phyloP scores from a whole-genome alignment of 2,888 invertebrate species.

The Meta bourneti region DNA sequence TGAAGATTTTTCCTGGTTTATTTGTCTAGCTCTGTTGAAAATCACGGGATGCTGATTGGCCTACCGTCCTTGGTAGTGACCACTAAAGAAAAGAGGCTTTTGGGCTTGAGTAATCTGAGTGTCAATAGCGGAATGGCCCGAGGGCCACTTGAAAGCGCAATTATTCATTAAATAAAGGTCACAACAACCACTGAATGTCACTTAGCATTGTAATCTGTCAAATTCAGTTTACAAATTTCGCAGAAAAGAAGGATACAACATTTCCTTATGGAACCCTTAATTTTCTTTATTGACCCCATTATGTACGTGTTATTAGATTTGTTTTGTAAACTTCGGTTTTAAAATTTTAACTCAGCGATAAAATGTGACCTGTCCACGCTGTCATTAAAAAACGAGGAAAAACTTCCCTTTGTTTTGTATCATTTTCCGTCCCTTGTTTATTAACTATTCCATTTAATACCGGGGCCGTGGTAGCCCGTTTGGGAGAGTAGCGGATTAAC shows the following conservation, averaged over 20 bases:
- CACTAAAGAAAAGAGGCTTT: constrained; percentile 45
- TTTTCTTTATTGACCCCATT: background rate
- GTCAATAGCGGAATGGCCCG: constrained; percentile 45
- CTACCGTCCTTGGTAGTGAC: constrained; percentile 55
- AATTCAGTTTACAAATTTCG: background rate
- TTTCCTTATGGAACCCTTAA: background rate
- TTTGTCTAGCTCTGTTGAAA: constrained; percentile 38
- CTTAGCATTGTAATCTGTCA: constrained; percentile 12
- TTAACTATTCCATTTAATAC: too few species aligned
- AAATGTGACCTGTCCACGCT: too few species aligned
- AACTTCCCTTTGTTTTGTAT: too few species aligned
- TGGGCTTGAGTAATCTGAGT: constrained; percentile 39
- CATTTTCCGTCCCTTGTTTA: too few species aligned
- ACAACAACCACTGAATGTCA: constrained; percentile 27
- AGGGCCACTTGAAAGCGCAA: constrained; percentile 28
- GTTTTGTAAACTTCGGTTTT: too few species aligned
- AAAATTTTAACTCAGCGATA: too few species aligned
- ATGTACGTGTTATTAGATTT: too few species aligned
- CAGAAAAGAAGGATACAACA: background rate
- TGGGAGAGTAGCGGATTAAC: too few species aligned
- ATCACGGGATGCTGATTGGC: constrained; percentile 61
- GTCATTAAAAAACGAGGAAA: too few species aligned
- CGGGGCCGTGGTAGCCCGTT: too few species aligned
- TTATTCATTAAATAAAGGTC: constrained; percentile 50
- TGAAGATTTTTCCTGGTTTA: constrained; percentile 53